Evolutionary conservation across 2,797 vertebrate species (phyloP).

Genomic region (Lemur catta): DNA sequence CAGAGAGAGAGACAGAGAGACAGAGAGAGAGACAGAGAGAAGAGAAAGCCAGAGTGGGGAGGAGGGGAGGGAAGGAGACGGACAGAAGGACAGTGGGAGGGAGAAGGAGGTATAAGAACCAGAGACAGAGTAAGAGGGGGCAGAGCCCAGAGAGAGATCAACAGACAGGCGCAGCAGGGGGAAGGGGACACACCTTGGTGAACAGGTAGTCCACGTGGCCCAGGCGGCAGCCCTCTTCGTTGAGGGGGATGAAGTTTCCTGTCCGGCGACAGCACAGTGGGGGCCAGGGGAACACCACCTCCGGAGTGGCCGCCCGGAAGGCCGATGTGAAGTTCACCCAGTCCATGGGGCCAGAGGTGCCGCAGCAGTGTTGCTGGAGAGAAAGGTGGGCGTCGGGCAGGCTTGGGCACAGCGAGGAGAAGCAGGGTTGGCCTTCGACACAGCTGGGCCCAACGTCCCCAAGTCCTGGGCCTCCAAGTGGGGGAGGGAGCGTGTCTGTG

Average conservation of each 20-base stretch:
- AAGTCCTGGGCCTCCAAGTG: background rate
- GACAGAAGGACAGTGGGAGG: background rate
- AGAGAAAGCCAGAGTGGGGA: background rate
- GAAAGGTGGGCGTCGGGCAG: background rate
- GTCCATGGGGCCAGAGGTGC: constrained; percentile 82
- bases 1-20: background rate
- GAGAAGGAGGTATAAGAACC: background rate
- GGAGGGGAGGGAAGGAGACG: background rate
- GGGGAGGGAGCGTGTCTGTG: background rate
- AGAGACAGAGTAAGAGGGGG: background rate
- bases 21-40: background rate
- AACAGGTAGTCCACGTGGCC: constrained; percentile 78
- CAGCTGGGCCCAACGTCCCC: background rate
- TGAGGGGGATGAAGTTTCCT: constrained; percentile 77
- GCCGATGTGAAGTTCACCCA: constrained; percentile 84
- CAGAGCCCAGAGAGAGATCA: background rate
- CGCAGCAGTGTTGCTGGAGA: constrained; percentile 86
- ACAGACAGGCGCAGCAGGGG: background rate
- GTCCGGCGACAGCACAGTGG: constrained; percentile 83
- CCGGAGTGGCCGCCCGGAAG: constrained; percentile 66
- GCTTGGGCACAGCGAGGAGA: background rate
- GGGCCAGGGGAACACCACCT: constrained; percentile 82
- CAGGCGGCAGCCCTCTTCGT: constrained; percentile 74
- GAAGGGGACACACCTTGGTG: constrained; percentile 66
- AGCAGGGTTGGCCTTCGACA: background rate